Percentiles rank a stretch among this genome's conserved stretches.
phyloP scores from a whole-genome alignment of 2,113 vertebrate genomes.

The Chaetura pelagica region DNA sequence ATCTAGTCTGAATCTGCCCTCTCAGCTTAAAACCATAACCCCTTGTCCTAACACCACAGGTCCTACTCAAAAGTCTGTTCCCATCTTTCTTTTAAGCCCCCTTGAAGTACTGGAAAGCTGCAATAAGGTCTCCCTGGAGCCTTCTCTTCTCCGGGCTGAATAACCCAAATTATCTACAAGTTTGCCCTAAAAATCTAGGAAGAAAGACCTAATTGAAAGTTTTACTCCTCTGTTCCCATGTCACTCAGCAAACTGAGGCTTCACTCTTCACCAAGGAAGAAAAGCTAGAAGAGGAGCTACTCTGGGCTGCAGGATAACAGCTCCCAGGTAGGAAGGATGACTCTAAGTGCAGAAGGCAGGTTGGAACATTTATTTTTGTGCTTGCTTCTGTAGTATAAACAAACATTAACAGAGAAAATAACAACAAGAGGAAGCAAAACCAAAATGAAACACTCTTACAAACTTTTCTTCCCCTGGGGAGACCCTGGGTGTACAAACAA shows the following conservation, averaged over 20 bases:
- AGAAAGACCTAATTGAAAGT: neutral
- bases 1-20: neutral
- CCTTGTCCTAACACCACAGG: neutral
- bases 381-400: constrained; percentile 5
- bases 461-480: neutral
- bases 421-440: constrained; percentile 40
- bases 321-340: neutral
- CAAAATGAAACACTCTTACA: neutral
- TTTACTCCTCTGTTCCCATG: neutral
- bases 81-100: neutral
- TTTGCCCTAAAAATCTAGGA: neutral
- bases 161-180: neutral
- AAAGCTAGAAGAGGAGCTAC: neutral
- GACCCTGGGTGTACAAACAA: neutral
- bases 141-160: neutral
- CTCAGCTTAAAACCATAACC: neutral
- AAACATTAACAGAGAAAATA: constrained; percentile 10
- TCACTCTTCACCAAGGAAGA: neutral
- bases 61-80: neutral
- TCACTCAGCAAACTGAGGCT: neutral
- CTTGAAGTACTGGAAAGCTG: neutral
- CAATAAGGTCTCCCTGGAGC: neutral
- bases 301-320: neutral
- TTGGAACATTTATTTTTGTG: neutral
- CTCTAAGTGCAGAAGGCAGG: neutral